Conservation (phyloP, 2,797 vertebrate genomes). For the Gymnothorax reevesii region DNA sequence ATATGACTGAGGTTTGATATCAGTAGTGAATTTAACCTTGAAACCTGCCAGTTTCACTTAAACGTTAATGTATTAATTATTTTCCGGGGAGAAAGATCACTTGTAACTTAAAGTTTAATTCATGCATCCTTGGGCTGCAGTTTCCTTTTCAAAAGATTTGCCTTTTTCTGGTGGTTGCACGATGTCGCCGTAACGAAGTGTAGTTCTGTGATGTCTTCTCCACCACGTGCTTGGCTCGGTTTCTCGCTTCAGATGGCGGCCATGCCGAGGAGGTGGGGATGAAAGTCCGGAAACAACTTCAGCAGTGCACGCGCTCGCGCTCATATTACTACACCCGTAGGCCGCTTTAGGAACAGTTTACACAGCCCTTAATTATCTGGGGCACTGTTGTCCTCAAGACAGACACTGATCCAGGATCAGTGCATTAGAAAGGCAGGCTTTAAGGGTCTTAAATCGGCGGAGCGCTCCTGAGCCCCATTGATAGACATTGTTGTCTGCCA, state of each 20-base stretch:
- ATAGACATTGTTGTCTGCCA: not conserved
- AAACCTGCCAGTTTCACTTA: not conserved
- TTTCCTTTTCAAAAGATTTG: not conserved
- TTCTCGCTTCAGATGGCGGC: constrained; percentile 9
- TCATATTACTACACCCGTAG: not conserved
- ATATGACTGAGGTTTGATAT: not conserved
- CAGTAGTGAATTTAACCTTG: constrained; percentile 8
- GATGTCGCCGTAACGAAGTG: not conserved
- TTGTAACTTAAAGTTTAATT: not conserved
- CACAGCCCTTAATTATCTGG: not conserved
- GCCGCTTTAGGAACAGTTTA: constrained; percentile 7
- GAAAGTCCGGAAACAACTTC: constrained; percentile 15
- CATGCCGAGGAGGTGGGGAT: constrained; percentile 16
- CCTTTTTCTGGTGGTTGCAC: not conserved
- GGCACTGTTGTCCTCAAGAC: not conserved
- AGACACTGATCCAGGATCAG: not conserved
- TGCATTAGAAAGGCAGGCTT: not conserved
- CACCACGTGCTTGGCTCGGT: constrained; percentile 50
- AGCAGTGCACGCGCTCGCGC: not conserved
- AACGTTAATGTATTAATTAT: not conserved
- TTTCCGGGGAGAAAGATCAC: not conserved
- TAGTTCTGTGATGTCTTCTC: not conserved
- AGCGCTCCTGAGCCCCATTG: not conserved
- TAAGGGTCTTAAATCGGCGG: not conserved
- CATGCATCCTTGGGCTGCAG: not conserved